These are phyloP conservation scores for Lordiphosa stackelbergi DNA, from an alignment of 1,140 invertebrate species.

Conservation along the genomic window DNA sequence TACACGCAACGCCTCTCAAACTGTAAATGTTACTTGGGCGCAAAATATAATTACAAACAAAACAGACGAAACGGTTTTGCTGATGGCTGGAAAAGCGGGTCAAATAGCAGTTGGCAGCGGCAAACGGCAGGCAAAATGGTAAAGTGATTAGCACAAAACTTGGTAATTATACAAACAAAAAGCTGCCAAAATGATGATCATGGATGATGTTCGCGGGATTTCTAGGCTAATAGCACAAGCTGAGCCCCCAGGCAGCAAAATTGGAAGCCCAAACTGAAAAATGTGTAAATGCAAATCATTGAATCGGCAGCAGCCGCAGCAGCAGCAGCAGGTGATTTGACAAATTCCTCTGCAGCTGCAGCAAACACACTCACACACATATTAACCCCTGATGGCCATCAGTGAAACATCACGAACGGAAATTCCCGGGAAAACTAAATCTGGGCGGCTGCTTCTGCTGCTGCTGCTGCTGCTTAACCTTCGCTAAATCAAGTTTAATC, in stretches of 20 bases:
- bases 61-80: slow-evolving; percentile 44
- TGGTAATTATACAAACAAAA: slow-evolving; percentile 63
- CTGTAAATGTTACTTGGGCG: slow-evolving; percentile 63
- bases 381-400: slow-evolving; percentile 16
- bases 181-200: slow-evolving; percentile 63
- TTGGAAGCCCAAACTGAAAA: background rate
- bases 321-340: slow-evolving; percentile 42
- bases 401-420: slow-evolving; percentile 66
- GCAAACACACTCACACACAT: too few relatives aligned
- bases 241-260: slow-evolving; percentile 23
- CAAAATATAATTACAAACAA: slow-evolving; percentile 43
- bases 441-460: slow-evolving; percentile 52
- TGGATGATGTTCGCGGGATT: slow-evolving; percentile 33
- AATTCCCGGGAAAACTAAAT: slow-evolving; percentile 63
- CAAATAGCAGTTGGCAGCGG: slow-evolving; percentile 55
- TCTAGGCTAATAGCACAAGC: slow-evolving; percentile 69
- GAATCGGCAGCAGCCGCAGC: slow-evolving; percentile 4
- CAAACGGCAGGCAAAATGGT: slow-evolving; percentile 49
- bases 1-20: slow-evolving; percentile 62
- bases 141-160: slow-evolving; percentile 69
- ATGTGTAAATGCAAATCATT: slow-evolving; percentile 61
- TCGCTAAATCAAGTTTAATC: slow-evolving; percentile 71
- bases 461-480: slow-evolving; percentile 66
- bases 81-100: slow-evolving; percentile 58
- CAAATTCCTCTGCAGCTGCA: slow-evolving; percentile 40